Evolutionary conservation across 1,140 invertebrate species (phyloP).

Genomic region (Mactra quadrangularis): DNA sequence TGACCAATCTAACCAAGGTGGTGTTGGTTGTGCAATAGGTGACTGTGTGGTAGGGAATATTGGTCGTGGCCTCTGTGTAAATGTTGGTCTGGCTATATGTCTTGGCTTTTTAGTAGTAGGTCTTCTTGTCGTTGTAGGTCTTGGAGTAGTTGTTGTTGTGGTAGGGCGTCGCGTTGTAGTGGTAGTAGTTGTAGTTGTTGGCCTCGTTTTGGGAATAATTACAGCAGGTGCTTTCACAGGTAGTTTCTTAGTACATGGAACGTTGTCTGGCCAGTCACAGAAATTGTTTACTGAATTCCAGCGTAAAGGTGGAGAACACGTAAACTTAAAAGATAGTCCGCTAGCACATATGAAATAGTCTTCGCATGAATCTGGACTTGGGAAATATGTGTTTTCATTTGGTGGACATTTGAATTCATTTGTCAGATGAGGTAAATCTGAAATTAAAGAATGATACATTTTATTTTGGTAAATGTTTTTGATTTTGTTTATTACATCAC

Average conservation of each 20-base stretch:
- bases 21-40: conserved; percentile 16
- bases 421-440: conserved; percentile 50
- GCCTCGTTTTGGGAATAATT: neutral
- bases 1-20: conserved; percentile 51
- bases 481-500: too few relatives aligned
- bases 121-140: conserved; percentile 14
- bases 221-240: neutral
- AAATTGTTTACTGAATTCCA: conserved; percentile 57
- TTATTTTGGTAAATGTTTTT: too few relatives aligned
- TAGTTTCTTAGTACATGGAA: conserved; percentile 10
- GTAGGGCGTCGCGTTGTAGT: conserved; percentile 2
- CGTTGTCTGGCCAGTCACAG: conserved; percentile 60
- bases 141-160: neutral
- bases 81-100: neutral
- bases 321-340: conserved; percentile 55
- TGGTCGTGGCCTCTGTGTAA: too few relatives aligned
- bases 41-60: conserved; percentile 4
- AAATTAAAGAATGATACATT: neutral
- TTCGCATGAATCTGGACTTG: conserved; percentile 12
- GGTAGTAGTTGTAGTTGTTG: neutral
- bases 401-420: conserved; percentile 52
- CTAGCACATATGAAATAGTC: conserved; percentile 57
- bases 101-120: neutral
- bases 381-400: conserved; percentile 41
- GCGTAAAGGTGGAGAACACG: conserved; percentile 30